These are phyloP conservation scores for Saguinus midas DNA, from an alignment of 2,113 vertebrate genomes.

Conservation along the genomic window DNA sequence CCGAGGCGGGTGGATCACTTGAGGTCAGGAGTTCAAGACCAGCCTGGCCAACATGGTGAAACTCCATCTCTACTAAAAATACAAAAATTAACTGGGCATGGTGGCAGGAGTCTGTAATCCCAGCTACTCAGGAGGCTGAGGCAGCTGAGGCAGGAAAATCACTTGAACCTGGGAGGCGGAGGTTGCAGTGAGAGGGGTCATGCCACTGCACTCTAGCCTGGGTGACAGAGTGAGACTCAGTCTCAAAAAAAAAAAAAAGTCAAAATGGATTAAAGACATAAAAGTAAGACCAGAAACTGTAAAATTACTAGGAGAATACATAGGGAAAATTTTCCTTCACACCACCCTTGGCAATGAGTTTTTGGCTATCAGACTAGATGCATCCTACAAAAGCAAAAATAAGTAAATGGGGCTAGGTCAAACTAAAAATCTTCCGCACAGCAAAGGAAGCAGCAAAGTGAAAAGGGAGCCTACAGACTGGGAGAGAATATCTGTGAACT, in stretches of 20 bases:
- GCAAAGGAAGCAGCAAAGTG: no score
- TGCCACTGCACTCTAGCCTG: background rate
- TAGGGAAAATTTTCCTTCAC: background rate
- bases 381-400: background rate
- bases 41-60: background rate
- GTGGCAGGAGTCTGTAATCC: background rate
- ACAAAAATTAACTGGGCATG: background rate
- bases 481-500: no score
- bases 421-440: no score
- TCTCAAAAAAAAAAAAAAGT: background rate
- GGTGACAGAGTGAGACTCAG: background rate
- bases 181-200: background rate
- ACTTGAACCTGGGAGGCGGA: background rate
- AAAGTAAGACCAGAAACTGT: background rate
- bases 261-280: background rate
- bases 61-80: background rate
- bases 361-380: background rate
- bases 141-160: background rate
- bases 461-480: no score
- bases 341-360: background rate
- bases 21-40: background rate
- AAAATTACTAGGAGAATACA: background rate
- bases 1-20: no score
- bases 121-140: background rate
- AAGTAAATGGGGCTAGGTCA: background rate